Conservation (phyloP, 2,888 invertebrate species). For the Papilio gigon region DNA sequence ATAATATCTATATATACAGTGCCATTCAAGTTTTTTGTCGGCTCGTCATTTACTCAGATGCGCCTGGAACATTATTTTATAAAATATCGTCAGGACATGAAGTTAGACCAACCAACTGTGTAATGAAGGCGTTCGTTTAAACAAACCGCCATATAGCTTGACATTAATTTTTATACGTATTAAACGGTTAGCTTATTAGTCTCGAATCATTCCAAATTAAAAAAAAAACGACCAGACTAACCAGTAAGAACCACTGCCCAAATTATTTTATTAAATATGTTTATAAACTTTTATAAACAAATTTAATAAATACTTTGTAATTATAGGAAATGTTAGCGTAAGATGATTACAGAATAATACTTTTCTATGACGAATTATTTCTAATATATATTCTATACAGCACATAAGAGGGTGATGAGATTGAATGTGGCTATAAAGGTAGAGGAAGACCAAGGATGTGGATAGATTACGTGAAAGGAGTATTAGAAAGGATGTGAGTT, state of each 20-base stretch:
- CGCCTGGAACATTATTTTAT: too few relatives aligned
- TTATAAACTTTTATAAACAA: slow-evolving; percentile 12
- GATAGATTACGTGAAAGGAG: too few relatives aligned
- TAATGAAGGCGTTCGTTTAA: background rate
- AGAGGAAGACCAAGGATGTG: too few relatives aligned
- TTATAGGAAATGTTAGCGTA: background rate
- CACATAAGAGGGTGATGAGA: too few relatives aligned
- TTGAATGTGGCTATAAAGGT: too few relatives aligned
- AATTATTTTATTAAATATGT: slow-evolving; percentile 12
- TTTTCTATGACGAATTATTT: background rate
- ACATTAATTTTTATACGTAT: background rate
- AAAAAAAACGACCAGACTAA: background rate
- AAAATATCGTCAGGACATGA: too few relatives aligned
- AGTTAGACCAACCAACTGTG: too few relatives aligned
- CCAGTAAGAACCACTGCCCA: slow-evolving; percentile 5
- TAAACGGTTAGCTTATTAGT: background rate
- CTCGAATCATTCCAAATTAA: background rate
- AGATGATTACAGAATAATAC: background rate
- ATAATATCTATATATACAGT: background rate
- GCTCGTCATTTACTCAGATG: background rate
- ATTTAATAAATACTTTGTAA: slow-evolving; percentile 20
- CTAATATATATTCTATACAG: background rate
- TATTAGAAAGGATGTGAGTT: too few relatives aligned
- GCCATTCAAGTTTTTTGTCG: background rate
- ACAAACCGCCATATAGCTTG: background rate